These are phyloP conservation scores for Naja naja DNA, from an alignment of 2,113 vertebrate species.

Conservation along the genomic window DNA sequence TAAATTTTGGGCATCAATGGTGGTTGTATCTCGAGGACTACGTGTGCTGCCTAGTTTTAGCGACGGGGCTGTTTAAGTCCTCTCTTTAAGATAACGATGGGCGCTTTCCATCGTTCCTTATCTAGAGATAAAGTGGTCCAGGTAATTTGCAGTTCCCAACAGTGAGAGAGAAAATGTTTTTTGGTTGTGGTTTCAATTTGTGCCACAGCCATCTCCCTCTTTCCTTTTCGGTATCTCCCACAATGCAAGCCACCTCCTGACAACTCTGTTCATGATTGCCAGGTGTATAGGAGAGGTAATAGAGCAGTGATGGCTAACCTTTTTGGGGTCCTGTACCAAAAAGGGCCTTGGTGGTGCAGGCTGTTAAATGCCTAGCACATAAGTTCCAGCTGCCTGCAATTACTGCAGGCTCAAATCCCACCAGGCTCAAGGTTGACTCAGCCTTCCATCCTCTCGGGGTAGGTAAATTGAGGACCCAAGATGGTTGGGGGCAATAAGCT, in stretches of 20 bases:
- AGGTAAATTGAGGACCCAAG: too few species aligned
- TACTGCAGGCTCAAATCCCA: too few species aligned
- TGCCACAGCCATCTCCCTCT: not conserved
- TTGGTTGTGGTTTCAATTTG: not conserved
- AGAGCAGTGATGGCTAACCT: too few species aligned
- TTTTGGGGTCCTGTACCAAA: too few species aligned
- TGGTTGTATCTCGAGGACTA: too few species aligned
- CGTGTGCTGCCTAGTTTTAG: not conserved
- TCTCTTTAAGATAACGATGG: not conserved
- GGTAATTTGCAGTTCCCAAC: not conserved
- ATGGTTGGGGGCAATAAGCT: too few species aligned
- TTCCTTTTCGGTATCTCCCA: conserved; percentile 27
- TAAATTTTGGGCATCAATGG: too few species aligned
- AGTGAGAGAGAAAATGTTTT: not conserved
- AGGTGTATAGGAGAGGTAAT: conserved; percentile 37
- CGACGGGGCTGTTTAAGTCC: not conserved
- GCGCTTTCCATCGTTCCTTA: not conserved
- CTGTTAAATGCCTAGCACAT: too few species aligned
- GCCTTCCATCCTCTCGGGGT: too few species aligned
- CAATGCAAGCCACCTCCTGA: conserved; percentile 2
- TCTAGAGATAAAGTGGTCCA: not conserved
- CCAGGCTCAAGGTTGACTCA: too few species aligned
- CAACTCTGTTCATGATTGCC: conserved; percentile 26
- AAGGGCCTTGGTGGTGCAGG: too few species aligned
- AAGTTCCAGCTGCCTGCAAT: too few species aligned